phyloP scores from a whole-genome alignment of 2,888 invertebrate species.

The Dioctria rufipes region DNA sequence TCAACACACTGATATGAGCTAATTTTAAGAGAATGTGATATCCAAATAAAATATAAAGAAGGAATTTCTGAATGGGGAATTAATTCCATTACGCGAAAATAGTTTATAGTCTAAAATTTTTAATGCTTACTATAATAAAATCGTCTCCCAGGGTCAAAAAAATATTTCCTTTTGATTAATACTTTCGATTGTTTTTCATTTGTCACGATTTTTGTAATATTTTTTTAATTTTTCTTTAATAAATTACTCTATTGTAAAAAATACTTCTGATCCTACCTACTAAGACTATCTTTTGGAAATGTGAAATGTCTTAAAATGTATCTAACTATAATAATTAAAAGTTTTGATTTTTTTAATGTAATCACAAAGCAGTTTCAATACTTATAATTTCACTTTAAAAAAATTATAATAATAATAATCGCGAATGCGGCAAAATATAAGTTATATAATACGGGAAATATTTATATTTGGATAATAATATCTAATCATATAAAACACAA shows the following conservation, averaged over 20 bases:
- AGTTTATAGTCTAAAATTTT: neutral
- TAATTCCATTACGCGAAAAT: neutral
- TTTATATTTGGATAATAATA: slow-evolving; percentile 30
- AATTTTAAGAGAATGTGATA: no score
- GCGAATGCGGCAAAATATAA: slow-evolving; percentile 3
- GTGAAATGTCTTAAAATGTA: slow-evolving; percentile 33
- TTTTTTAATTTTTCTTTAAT: slow-evolving; percentile 3
- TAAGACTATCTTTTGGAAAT: slow-evolving; percentile 41
- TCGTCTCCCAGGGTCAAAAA: neutral
- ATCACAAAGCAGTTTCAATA: slow-evolving; percentile 44
- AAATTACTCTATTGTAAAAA: slow-evolving; percentile 35
- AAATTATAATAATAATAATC: slow-evolving; percentile 4
- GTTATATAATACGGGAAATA: slow-evolving; percentile 26
- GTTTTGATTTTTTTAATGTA: slow-evolving; percentile 39
- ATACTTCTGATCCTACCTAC: slow-evolving; percentile 24
- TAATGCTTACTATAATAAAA: neutral
- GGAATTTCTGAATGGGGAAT: neutral
- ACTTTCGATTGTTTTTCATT: neutral
- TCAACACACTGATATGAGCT: no score
- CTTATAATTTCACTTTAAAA: slow-evolving; percentile 14
- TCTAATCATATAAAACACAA: slow-evolving; percentile 25
- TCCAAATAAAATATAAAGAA: no score
- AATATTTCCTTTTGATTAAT: neutral
- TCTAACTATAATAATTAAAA: slow-evolving; percentile 37
- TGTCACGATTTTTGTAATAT: neutral